Conservation (phyloP, 53 echinoderm and acorn worm species). For the Glandiceps talaboti region DNA sequence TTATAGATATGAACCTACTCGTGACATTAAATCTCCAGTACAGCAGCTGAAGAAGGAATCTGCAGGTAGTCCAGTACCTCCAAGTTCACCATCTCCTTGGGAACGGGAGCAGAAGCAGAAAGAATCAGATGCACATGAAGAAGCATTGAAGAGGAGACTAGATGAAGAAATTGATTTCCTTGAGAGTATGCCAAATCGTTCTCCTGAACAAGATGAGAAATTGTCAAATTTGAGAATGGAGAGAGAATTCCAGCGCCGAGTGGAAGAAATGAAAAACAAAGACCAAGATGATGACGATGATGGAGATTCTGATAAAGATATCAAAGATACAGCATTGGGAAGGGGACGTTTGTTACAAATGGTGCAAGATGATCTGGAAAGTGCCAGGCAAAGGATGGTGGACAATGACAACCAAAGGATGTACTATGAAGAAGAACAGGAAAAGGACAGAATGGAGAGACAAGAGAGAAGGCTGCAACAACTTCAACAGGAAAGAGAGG, state of each 20-base stretch:
- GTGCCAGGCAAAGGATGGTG: slow-evolving; percentile 5
- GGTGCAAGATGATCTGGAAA: slow-evolving; percentile 9
- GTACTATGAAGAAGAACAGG: slow-evolving; percentile 12
- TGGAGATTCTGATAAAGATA: slow-evolving; percentile 31
- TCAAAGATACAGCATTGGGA: slow-evolving; percentile 11
- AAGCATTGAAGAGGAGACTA: slow-evolving; percentile 43
- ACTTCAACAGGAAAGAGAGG: slow-evolving; percentile 38
- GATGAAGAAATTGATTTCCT: slow-evolving; percentile 61
- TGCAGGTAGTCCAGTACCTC: neutral
- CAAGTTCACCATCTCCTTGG: neutral
- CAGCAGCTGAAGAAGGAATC: slow-evolving; percentile 4
- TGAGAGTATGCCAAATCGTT: slow-evolving; percentile 24
- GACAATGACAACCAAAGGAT: slow-evolving; percentile 12
- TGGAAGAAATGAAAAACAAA: slow-evolving; percentile 44
- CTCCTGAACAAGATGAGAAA: slow-evolving; percentile 64
- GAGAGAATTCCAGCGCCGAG: slow-evolving; percentile 64
- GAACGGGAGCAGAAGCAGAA: slow-evolving; percentile 20
- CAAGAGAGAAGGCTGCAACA: slow-evolving; percentile 44
- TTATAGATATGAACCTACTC: slow-evolving; percentile 6
- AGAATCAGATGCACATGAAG: slow-evolving; percentile 65
- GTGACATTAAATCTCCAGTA: neutral
- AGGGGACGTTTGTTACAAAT: slow-evolving; percentile 17
- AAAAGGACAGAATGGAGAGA: slow-evolving; percentile 20
- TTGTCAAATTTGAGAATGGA: slow-evolving; percentile 70
- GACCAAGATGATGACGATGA: slow-evolving; percentile 28